These are phyloP conservation scores for Meganola albula DNA, from an alignment of 2,888 invertebrate genomes.

Conservation along the genomic window DNA sequence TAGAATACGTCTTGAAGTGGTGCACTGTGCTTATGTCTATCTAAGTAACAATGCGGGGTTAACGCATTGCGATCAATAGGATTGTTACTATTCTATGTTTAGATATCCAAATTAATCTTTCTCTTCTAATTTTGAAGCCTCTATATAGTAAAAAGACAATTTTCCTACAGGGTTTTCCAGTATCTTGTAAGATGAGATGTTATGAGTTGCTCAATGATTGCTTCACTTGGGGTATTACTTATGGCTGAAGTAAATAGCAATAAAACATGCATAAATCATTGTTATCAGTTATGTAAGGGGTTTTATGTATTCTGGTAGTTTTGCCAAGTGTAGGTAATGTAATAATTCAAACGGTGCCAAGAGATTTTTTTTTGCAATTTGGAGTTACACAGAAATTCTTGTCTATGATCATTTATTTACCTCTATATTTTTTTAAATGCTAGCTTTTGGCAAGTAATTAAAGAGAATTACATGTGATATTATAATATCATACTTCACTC, in stretches of 20 bases:
- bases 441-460: background rate
- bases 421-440: background rate
- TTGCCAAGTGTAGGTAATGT: constrained; percentile 37
- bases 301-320: constrained; percentile 42
- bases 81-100: too few species aligned
- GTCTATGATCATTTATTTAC: constrained; percentile 24
- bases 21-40: constrained; percentile 57
- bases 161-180: too few species aligned
- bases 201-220: constrained; percentile 25
- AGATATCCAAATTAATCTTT: too few species aligned
- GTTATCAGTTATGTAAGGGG: constrained; percentile 68
- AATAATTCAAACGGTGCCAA: constrained; percentile 28
- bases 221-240: constrained; percentile 38
- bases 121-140: too few species aligned
- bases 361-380: constrained; percentile 21
- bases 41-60: constrained; percentile 52
- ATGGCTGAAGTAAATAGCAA: constrained; percentile 41
- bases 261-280: constrained; percentile 57
- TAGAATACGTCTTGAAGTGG: constrained; percentile 64
- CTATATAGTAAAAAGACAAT: too few species aligned
- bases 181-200: constrained; percentile 14
- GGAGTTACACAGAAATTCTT: constrained; percentile 20
- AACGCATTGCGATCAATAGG: constrained; percentile 34
- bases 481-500: too few species aligned
- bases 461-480: too few species aligned